Base-by-base conservation (phyloP, 2,113 vertebrate species). In the Chinchilla lanigera region DNA sequence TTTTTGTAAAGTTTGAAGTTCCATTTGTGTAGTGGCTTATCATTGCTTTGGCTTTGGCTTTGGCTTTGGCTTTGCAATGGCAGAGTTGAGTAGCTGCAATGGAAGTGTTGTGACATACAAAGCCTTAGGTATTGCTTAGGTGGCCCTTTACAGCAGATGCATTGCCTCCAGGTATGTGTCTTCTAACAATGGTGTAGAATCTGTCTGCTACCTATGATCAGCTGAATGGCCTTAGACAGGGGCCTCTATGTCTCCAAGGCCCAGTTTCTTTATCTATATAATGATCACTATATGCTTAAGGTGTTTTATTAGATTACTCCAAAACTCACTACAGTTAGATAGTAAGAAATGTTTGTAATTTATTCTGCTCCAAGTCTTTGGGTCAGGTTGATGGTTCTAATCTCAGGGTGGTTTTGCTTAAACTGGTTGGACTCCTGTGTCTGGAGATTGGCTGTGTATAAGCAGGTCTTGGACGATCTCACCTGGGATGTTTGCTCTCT, bases 1-100 rank as follows among this genome's bases (percentile, higher is more conserved):
- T 87, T 84, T 87, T 84, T 89, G 58, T 77, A 58, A 92, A 95
- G 91, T 85, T 95, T 96, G 96, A 73, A 0, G 5, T 33, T 1
- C 54, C 28, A 2, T 50, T 80, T 47, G 28, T 0, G 3, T 30
- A 50, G 24, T 0, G 38, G 35, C 33, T 47, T n/a, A 13, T 44
- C 19, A 26, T 41, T 58, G 11, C 28, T 17, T 56, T 94, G 16
- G 8, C 35, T 84, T 0, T n/a, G 24, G 11, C 28, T 17, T 56
- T 94, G 16, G 8, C 35, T 84, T 0, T n/a, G 24, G 60, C 60
- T 61, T 0, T 41, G 5, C 13, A n/a, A 0, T 35, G 16, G 35
- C 41, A 50, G 38, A 86, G 9, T 10, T 52, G 81, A 80, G 1
- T 13, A 28, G 28, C n/a, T 91, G 24, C 3, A 7, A 35, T 28